Conservation (phyloP, 1,140 invertebrate species). For the Drosophila sechellia region DNA sequence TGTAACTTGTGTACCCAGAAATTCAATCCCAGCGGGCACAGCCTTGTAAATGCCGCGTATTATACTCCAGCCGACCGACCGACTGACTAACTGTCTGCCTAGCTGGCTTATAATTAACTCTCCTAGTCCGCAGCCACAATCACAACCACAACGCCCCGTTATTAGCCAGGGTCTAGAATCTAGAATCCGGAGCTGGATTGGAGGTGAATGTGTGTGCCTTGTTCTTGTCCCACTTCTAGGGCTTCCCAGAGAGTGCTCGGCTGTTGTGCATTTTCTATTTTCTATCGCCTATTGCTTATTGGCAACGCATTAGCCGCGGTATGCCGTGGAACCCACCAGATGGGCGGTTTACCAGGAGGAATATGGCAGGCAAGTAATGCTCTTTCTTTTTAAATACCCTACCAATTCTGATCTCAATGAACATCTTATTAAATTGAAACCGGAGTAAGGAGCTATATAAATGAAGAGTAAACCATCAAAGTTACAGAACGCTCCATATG, state of each 20-base stretch:
- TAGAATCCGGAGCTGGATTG: constrained; percentile 33
- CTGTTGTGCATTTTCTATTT: constrained; percentile 7
- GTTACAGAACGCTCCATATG: no score
- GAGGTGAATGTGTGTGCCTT: constrained; percentile 62
- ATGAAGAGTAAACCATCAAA: no score
- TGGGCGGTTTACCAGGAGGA: neutral
- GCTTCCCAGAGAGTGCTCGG: constrained; percentile 42
- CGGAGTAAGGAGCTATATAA: no score
- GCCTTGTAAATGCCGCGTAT: constrained; percentile 66
- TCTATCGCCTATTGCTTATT: constrained; percentile 53
- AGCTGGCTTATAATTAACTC: constrained; percentile 77
- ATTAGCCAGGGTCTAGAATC: constrained; percentile 45
- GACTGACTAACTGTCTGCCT: constrained; percentile 47
- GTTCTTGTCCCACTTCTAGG: constrained; percentile 62
- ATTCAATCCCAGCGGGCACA: constrained; percentile 64
- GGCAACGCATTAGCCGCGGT: constrained; percentile 71
- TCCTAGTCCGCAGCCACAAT: constrained; percentile 46
- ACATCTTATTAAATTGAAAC: no score
- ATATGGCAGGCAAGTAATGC: neutral
- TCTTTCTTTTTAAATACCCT: neutral
- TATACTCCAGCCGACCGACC: constrained; percentile 42
- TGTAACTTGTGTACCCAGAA: constrained; percentile 50
- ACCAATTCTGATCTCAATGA: no score
- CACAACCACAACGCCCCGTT: constrained; percentile 72
- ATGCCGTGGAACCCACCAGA: constrained; percentile 27